A percentile compares a stretch with the other conserved stretches of the same genome.
These are phyloP conservation scores for Leptinotarsa lineolata DNA, from an alignment of 1,140 invertebrate genomes.

Conservation along the genomic window DNA sequence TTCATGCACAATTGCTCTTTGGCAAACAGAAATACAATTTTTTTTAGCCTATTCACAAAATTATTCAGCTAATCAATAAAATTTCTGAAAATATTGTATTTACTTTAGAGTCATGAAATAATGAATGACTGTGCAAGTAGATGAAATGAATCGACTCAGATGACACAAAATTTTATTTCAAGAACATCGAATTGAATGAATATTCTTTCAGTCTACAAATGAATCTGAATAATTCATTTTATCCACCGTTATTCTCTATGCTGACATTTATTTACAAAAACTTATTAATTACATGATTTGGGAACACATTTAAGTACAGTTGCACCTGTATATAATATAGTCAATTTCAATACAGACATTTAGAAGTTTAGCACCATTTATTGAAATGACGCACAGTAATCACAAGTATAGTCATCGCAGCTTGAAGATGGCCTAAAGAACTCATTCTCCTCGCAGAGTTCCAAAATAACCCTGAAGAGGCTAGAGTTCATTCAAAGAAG, in stretches of 20 bases:
- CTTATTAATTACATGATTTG: background rate
- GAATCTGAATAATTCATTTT: background rate
- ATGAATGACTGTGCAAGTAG: background rate
- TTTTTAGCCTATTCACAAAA: background rate
- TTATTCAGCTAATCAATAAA: background rate
- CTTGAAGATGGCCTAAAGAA: conserved; percentile 37
- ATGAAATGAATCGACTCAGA: conserved; percentile 4
- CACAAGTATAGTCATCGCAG: conserved; percentile 43
- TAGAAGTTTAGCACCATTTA: conserved; percentile 32
- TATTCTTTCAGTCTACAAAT: background rate
- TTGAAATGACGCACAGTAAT: conserved; percentile 31
- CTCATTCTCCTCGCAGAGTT: conserved; percentile 37
- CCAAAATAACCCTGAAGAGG: conserved; percentile 41
- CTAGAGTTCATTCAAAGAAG: conserved; percentile 21
- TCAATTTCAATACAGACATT: conserved; percentile 13
- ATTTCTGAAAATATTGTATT: conserved; percentile 7
- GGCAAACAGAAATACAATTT: background rate
- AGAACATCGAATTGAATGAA: background rate
- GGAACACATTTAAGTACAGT: conserved; percentile 17
- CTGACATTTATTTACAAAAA: conserved; percentile 4
- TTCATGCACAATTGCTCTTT: conserved; percentile 1
- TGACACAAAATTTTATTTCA: background rate
- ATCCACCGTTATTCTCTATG: conserved; percentile 14
- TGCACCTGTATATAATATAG: conserved; percentile 4
- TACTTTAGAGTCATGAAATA: background rate